Conservation (phyloP, 2,888 invertebrate genomes). For the Myathropa florea region DNA sequence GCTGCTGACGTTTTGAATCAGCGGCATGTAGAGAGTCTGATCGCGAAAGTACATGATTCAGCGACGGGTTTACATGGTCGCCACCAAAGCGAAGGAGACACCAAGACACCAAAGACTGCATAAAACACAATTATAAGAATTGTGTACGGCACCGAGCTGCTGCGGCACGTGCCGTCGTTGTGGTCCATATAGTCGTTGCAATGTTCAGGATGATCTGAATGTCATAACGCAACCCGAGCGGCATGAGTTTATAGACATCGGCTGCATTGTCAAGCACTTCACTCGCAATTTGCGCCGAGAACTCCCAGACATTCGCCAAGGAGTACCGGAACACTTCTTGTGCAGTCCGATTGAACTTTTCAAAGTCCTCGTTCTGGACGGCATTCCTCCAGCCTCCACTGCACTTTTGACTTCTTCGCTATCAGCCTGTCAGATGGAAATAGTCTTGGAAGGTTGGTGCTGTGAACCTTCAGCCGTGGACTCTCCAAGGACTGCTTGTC, state of each 20-base stretch:
- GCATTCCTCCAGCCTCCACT: slow-evolving; percentile 93
- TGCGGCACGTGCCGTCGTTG: slow-evolving; percentile 97
- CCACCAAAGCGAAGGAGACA: slow-evolving; percentile 81
- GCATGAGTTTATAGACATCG: slow-evolving; percentile 87
- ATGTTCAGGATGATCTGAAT: slow-evolving; percentile 94
- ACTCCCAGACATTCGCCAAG: slow-evolving; percentile 90
- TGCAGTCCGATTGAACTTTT: slow-evolving; percentile 92
- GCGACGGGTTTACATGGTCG: slow-evolving; percentile 82
- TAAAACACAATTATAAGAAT: slow-evolving; percentile 92
- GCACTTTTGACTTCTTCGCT: slow-evolving; percentile 85
- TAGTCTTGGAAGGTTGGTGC: slow-evolving; percentile 88
- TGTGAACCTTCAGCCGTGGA: slow-evolving; percentile 90
- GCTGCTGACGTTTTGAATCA: slow-evolving; percentile 72
- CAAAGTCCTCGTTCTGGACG: slow-evolving; percentile 92
- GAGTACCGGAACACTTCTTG: slow-evolving; percentile 88
- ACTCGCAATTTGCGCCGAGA: slow-evolving; percentile 89
- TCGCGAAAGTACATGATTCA: slow-evolving; percentile 81
- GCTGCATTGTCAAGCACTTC: slow-evolving; percentile 86
- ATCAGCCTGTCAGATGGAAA: slow-evolving; percentile 87
- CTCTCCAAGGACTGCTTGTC: slow-evolving; percentile 87
- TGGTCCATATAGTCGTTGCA: slow-evolving; percentile 99
- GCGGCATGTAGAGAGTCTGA: slow-evolving; percentile 79
- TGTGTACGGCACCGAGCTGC: slow-evolving; percentile 91
- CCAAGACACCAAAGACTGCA: slow-evolving; percentile 87
- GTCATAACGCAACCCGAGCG: slow-evolving; percentile 88